Evolutionary conservation across 2,888 invertebrate genomes (phyloP), one percentile per base, ranked within the genome.

Genomic region (Subacronicta megacephala): DNA sequence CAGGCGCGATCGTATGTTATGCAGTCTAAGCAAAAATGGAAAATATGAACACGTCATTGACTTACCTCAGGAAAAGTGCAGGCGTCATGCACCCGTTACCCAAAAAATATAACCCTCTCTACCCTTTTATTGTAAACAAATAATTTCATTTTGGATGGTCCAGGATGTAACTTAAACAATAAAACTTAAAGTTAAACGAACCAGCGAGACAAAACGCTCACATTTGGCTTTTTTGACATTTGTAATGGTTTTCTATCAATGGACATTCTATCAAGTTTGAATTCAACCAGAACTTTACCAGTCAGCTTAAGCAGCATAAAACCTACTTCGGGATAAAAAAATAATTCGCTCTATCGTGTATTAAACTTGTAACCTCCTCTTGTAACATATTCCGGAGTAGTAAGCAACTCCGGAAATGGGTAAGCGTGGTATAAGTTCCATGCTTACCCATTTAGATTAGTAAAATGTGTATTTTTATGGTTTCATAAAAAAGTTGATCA

Each of bases 111-210:
- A 46, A 29, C 35, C 7, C 7, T 31, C 6, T 18, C 26, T 53
- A 20, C 36, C 36, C 41, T 45, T 35, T 15, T 54, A 23, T 59
- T 57, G 29, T 35, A 16, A 67, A 76, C 80, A 49, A 62, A 74
- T 62, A 80, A 80, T 84, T 82, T 81, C 80, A 87, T 85, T 67
- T 75, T 81, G 72, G 18, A 29, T 29, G 47, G 26, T 50, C 66
- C 55, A 59, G 59, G 62, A 45, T 53, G 20, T 23, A 46, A 49
- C 44, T 45, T 42, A 45, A n/a, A 41, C 29, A 45, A 52, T 47
- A 62, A 59, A 57, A 72, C 60, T 59, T 55, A 69, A 64, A 52
- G 12, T 40, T 38, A 49, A 26, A 62, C 38, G 45, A 60, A 46
- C 29, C 35, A 35, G 33, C 18, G 16, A 60, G 37, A 35, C 31